Conservation (phyloP, 2,888 invertebrate genomes). For the Brachypterus glaber region DNA sequence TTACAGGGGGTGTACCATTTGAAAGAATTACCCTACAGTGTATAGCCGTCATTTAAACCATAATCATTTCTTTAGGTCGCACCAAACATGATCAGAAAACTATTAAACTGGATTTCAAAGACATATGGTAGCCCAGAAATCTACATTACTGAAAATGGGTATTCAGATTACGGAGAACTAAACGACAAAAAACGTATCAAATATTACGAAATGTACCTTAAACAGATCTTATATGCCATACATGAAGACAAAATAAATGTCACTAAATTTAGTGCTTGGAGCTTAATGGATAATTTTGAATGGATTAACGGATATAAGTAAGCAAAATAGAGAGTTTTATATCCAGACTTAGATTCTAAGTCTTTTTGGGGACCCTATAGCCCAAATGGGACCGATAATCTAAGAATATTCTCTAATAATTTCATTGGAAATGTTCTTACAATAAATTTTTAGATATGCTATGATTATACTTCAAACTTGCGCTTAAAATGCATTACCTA, state of each 20-base stretch:
- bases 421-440: no score
- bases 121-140: conserved; percentile 44
- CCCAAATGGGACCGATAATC: no score
- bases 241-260: conserved; percentile 35
- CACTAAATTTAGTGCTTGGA: conserved; percentile 38
- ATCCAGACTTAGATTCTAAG: no score
- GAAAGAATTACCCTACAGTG: neutral
- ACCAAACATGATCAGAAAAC: conserved; percentile 36
- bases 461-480: no score
- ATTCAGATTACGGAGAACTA: conserved; percentile 29
- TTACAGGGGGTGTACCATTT: neutral
- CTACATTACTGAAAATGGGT: conserved; percentile 51
- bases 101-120: conserved; percentile 42
- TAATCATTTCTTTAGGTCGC: neutral
- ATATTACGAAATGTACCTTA: conserved; percentile 38
- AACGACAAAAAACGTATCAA: conserved; percentile 14
- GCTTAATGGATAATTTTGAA: conserved; percentile 31
- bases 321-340: no score
- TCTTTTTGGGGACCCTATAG: no score
- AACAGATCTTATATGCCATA: conserved; percentile 33
- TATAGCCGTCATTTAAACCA: neutral
- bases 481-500: no score
- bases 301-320: conserved; percentile 41
- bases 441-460: no score
- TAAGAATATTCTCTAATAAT: no score